Evolutionary conservation across 2,797 vertebrate species (phyloP).

Genomic region (Linurgus olivaceus): DNA sequence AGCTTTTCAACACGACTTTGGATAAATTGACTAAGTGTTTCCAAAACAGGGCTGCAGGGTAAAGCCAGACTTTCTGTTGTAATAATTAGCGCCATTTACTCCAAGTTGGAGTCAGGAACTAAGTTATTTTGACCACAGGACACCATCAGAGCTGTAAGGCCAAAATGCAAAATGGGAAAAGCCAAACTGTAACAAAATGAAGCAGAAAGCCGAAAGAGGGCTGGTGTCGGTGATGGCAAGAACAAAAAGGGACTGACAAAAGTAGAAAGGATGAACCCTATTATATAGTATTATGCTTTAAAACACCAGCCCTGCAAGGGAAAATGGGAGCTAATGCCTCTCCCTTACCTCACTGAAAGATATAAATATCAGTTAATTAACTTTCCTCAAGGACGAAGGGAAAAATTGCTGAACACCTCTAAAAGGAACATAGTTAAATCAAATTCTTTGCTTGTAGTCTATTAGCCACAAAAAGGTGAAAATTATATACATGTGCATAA

Average conservation of each 20-base stretch:
- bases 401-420: background rate
- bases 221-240: background rate
- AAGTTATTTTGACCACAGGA: background rate
- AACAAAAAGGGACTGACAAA: background rate
- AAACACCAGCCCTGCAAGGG: background rate
- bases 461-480: background rate
- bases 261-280: background rate
- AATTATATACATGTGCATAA: background rate
- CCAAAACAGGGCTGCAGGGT: background rate
- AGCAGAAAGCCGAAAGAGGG: background rate
- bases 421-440: background rate
- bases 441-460: background rate
- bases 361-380: conserved; percentile 33
- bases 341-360: background rate
- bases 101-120: background rate
- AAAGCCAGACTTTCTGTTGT: background rate
- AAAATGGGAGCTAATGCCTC: background rate
- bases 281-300: background rate
- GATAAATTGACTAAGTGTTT: background rate
- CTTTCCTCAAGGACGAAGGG: background rate
- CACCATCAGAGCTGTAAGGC: background rate
- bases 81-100: background rate
- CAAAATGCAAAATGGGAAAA: background rate
- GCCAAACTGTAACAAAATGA: background rate
- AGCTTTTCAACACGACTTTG: background rate